phyloP scores from a whole-genome alignment of 2,888 invertebrate genomes.

The Oxycera nigricornis region DNA sequence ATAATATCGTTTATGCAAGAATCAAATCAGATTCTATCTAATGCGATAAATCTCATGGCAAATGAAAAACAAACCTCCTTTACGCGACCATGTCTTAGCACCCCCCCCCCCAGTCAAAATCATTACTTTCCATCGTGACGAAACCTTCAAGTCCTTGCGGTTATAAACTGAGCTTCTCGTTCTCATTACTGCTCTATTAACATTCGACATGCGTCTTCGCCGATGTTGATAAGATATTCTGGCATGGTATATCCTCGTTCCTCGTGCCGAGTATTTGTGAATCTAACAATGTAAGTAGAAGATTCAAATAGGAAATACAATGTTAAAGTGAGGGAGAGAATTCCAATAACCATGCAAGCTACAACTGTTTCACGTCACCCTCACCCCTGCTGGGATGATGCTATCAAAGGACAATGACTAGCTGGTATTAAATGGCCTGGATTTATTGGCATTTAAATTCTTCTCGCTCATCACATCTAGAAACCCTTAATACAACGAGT shows the following conservation, averaged over 20 bases:
- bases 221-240: conserved; percentile 2
- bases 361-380: background rate
- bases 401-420: conserved; percentile 35
- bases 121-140: background rate
- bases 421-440: conserved; percentile 49
- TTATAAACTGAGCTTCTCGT: conserved; percentile 18
- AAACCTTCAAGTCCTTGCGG: background rate
- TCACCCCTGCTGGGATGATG: conserved; percentile 10
- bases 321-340: background rate
- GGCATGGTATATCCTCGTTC: background rate
- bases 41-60: conserved; percentile 27
- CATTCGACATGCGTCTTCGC: conserved; percentile 41
- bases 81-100: background rate
- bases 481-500: background rate
- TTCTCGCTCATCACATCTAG: conserved; percentile 59
- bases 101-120: background rate
- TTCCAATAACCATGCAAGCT: background rate
- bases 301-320: background rate
- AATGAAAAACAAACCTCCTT: conserved; percentile 17
- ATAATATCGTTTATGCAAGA: background rate
- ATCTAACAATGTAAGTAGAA: conserved; percentile 14
- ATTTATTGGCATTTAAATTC: conserved; percentile 61
- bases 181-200: conserved; percentile 39
- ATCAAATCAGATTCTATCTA: conserved; percentile 23
- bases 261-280: background rate